These are phyloP conservation scores for Blera fallax DNA, from an alignment of 2,888 invertebrate genomes.

Conservation along the genomic window DNA sequence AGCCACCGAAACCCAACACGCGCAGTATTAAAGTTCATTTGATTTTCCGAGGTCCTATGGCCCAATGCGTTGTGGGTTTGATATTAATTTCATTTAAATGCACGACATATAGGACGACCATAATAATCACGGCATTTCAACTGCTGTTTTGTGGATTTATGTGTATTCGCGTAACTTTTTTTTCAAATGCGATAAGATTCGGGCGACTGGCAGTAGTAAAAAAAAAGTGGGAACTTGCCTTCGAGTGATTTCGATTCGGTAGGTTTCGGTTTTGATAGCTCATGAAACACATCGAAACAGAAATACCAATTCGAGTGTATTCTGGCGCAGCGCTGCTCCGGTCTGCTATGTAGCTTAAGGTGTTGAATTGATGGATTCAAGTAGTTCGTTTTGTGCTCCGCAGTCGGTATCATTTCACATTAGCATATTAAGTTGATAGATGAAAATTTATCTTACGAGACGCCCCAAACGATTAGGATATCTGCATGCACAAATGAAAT, in stretches of 20 bases:
- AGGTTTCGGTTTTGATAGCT: constrained; percentile 47
- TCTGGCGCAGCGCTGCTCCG: not conserved
- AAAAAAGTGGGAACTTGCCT: constrained; percentile 38
- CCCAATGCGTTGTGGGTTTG: constrained; percentile 5
- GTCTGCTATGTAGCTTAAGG: constrained; percentile 66
- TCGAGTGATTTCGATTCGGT: constrained; percentile 42
- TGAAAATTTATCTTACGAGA: constrained; percentile 71
- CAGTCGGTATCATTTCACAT: constrained; percentile 63
- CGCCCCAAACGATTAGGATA: constrained; percentile 71
- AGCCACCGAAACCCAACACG: constrained; percentile 35
- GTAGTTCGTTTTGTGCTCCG: constrained; percentile 57
- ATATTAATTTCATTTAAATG: constrained; percentile 36
- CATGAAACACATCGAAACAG: constrained; percentile 40
- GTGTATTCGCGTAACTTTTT: not conserved
- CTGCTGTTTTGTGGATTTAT: constrained; percentile 6
- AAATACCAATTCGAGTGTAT: constrained; percentile 1
- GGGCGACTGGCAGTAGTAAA: not conserved
- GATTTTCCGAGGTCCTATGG: not conserved
- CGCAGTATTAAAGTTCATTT: constrained; percentile 35
- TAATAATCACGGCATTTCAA: constrained; percentile 34
- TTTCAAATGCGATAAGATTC: constrained; percentile 10
- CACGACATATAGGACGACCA: constrained; percentile 40
- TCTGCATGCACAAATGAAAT: constrained; percentile 68
- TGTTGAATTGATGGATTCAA: constrained; percentile 73
- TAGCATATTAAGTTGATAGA: constrained; percentile 72